Evolutionary conservation across 2,113 vertebrate genomes (phyloP).

Genomic region (Corythaixoides concolor): DNA sequence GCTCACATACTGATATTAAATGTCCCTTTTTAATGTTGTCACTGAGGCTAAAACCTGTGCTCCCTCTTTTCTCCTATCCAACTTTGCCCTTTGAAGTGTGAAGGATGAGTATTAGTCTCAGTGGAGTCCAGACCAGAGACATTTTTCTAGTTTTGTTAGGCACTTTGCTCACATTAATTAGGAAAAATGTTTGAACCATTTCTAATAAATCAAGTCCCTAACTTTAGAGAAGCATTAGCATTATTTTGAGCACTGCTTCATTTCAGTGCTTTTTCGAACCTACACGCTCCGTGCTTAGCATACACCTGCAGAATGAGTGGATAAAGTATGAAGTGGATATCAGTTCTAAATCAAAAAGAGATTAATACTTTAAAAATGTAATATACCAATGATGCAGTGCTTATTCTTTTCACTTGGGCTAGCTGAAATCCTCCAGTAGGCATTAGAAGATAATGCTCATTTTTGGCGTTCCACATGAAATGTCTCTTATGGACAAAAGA

Average conservation of each 20-base stretch:
- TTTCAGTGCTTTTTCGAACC: constrained; percentile 39
- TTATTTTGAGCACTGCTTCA: constrained; percentile 54
- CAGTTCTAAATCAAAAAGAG: constrained; percentile 53
- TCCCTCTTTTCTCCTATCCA: constrained; percentile 17
- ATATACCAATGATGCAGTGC: constrained; percentile 21
- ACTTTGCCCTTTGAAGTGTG: constrained; percentile 46
- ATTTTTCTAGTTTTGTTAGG: constrained; percentile 61
- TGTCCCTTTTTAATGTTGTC: background rate
- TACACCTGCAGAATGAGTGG: constrained; percentile 10
- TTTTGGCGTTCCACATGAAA: constrained; percentile 37
- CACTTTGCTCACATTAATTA: constrained; percentile 63
- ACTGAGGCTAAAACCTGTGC: background rate
- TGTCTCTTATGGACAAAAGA: constrained; percentile 10
- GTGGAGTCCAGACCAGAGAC: constrained; percentile 14
- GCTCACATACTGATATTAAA: background rate
- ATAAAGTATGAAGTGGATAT: constrained; percentile 15
- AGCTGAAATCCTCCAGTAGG: constrained; percentile 19
- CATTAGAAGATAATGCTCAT: constrained; percentile 36
- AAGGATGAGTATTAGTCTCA: constrained; percentile 61
- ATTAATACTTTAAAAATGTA: constrained; percentile 50
- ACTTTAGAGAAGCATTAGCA: constrained; percentile 19
- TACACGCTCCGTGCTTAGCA: constrained; percentile 4
- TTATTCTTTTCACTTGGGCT: constrained; percentile 37
- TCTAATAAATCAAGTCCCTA: constrained; percentile 60
- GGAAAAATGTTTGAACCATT: constrained; percentile 67